These are phyloP conservation scores for Dufourea novaeangliae DNA, from an alignment of 1,140 invertebrate species.

Conservation along the genomic window DNA sequence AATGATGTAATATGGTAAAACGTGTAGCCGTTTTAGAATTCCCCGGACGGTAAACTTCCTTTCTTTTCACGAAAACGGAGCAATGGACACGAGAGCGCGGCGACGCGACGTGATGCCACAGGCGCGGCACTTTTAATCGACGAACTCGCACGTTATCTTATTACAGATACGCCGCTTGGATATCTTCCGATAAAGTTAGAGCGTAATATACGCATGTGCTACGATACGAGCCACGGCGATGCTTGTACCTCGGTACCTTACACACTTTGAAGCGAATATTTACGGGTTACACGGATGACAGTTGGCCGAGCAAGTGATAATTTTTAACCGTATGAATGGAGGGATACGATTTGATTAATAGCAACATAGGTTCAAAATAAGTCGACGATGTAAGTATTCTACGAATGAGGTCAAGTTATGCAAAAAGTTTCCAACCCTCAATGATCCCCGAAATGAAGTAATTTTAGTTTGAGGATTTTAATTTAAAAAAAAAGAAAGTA, in stretches of 20 bases:
- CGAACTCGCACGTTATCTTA: conserved; percentile 73
- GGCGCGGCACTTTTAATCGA: conserved; percentile 67
- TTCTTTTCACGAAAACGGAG: conserved; percentile 1
- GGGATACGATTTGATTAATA: too few species aligned
- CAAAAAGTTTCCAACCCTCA: too few species aligned
- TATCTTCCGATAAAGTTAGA: conserved; percentile 76
- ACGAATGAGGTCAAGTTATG: too few species aligned
- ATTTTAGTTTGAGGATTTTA: too few species aligned
- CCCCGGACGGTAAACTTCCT: not conserved
- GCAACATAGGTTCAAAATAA: too few species aligned
- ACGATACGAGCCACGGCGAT: conserved; percentile 37
- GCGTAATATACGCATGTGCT: conserved; percentile 58
- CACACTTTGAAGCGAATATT: conserved; percentile 13
- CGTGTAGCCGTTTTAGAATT: not conserved
- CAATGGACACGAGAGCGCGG: not conserved
- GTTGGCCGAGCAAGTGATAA: not conserved
- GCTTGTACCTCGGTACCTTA: not conserved
- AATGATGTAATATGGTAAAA: not conserved
- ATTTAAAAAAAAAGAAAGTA: too few species aligned
- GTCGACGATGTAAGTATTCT: too few species aligned
- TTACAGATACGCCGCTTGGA: conserved; percentile 74
- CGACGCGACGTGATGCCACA: conserved; percentile 49
- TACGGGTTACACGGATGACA: not conserved
- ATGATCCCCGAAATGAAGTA: not conserved
- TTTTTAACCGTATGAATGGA: not conserved